Conservation (phyloP, 2,888 invertebrate genomes). For the Scelioninae gen. 2 region DNA sequence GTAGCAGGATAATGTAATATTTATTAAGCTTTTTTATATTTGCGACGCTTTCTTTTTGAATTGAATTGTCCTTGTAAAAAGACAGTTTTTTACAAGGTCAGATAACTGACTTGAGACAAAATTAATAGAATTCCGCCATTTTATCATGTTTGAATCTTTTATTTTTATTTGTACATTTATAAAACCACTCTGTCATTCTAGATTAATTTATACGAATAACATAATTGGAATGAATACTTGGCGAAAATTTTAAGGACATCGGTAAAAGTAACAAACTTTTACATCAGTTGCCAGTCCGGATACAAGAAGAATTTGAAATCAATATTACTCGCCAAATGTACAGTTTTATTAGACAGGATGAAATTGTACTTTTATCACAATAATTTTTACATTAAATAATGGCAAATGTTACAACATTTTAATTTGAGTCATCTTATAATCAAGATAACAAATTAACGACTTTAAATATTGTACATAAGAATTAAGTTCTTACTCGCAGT, state of each 20-base stretch:
- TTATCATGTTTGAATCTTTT: slow-evolving; percentile 21
- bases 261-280: slow-evolving; percentile 41
- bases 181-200: slow-evolving; percentile 27
- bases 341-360: too few relatives aligned
- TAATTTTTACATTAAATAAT: too few relatives aligned
- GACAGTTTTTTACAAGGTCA: slow-evolving; percentile 27
- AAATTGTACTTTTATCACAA: too few relatives aligned
- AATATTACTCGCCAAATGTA: too few relatives aligned
- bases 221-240: slow-evolving; percentile 33
- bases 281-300: slow-evolving; percentile 28
- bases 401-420: too few relatives aligned
- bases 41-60: slow-evolving; percentile 40
- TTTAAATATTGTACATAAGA: too few relatives aligned
- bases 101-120: slow-evolving; percentile 17
- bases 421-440: too few relatives aligned
- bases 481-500: too few relatives aligned
- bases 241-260: slow-evolving; percentile 37
- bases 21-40: too few relatives aligned
- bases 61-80: slow-evolving; percentile 23
- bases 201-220: slow-evolving; percentile 31
- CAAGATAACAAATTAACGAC: too few relatives aligned
- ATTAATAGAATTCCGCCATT: slow-evolving; percentile 25
- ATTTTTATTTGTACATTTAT: neutral
- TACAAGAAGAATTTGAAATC: too few relatives aligned
- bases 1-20: too few relatives aligned